Conservation (phyloP, 2,888 invertebrate genomes). For the Macropis europaea region DNA sequence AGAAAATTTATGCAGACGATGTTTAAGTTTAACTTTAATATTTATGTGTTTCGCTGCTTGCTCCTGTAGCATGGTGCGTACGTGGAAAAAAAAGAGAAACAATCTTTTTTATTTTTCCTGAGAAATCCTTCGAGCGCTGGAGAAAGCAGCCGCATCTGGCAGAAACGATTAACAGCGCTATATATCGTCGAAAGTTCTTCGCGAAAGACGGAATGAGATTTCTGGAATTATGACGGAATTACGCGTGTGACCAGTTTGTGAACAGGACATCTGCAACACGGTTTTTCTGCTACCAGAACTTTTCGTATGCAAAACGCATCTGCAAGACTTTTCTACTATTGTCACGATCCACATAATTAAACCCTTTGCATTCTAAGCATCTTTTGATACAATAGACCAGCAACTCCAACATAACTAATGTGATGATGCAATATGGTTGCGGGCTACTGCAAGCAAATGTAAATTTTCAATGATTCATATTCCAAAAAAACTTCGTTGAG, state of each 20-base stretch:
- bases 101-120: constrained; percentile 31
- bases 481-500: too few relatives aligned
- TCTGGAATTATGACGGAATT: constrained; percentile 11
- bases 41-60: background rate
- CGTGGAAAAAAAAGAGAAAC: constrained; percentile 21
- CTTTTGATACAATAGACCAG: too few relatives aligned
- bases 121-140: constrained; percentile 46
- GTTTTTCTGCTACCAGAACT: background rate
- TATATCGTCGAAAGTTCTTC: constrained; percentile 22
- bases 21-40: background rate
- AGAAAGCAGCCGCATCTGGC: constrained; percentile 49
- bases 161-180: constrained; percentile 41
- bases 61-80: background rate
- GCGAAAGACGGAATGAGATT: background rate
- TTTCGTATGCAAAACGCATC: background rate
- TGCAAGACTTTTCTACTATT: too few relatives aligned
- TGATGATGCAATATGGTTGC: too few relatives aligned
- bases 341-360: too few relatives aligned
- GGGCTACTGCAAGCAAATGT: too few relatives aligned
- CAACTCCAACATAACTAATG: too few relatives aligned
- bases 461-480: too few relatives aligned
- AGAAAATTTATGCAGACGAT: background rate
- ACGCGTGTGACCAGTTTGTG: background rate
- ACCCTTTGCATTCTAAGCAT: too few relatives aligned
- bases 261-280: background rate